phyloP scores from a whole-genome alignment of 2,797 vertebrate species.

The Lacerta agilis region DNA sequence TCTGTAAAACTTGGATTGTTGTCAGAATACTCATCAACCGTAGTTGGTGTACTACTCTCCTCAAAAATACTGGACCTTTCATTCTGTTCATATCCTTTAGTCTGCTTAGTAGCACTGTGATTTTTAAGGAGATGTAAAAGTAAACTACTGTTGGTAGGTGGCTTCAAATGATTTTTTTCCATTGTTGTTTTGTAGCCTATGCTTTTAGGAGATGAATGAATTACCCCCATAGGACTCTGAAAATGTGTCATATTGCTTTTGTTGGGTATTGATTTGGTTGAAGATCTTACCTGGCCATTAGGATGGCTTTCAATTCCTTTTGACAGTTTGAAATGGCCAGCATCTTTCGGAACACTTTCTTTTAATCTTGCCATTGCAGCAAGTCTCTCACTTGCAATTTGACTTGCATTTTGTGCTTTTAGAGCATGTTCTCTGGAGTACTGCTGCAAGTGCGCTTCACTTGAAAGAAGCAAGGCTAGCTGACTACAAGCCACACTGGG shows the following conservation, averaged over 20 bases:
- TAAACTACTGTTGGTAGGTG: constrained; percentile 93
- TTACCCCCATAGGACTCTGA: constrained; percentile 78
- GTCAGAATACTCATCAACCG: constrained; percentile 92
- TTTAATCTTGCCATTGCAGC: constrained; percentile 93
- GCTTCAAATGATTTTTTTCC: constrained; percentile 85
- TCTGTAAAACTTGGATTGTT: constrained; percentile 92
- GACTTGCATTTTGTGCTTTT: constrained; percentile 94
- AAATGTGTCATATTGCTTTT: constrained; percentile 83
- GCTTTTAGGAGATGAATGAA: constrained; percentile 78
- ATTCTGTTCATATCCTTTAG: constrained; percentile 86
- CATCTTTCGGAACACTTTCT: constrained; percentile 87
- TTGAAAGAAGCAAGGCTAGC: constrained; percentile 94
- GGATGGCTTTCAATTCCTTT: constrained; percentile 85
- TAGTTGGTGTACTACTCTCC: constrained; percentile 87
- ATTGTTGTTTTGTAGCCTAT: constrained; percentile 85
- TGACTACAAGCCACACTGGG: constrained; percentile 98
- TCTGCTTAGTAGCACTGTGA: constrained; percentile 89
- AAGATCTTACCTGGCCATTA: constrained; percentile 85
- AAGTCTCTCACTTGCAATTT: constrained; percentile 93
- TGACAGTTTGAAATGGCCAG: constrained; percentile 78
- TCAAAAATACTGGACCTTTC: constrained; percentile 85
- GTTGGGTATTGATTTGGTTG: constrained; percentile 79
- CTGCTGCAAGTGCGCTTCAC: constrained; percentile 97
- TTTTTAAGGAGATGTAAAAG: constrained; percentile 96
- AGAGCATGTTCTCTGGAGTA: constrained; percentile 97